Conservation (phyloP, 2,113 vertebrate genomes). For the Arizona elegans region DNA sequence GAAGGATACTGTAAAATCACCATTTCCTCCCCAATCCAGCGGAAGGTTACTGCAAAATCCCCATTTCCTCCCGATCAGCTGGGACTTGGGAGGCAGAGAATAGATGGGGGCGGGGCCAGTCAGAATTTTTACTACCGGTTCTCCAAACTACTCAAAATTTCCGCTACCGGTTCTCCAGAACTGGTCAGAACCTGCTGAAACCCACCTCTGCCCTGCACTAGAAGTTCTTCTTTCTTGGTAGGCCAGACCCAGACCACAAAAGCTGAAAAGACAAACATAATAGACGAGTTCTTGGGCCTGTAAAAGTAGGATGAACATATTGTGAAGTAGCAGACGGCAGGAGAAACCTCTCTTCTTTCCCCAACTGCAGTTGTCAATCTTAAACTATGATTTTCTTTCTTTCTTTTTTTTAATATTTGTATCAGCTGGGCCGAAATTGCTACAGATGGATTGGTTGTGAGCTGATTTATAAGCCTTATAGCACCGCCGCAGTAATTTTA, state of each 20-base stretch:
- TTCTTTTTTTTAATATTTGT: slow-evolving; percentile 37
- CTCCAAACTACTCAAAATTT: too few species aligned
- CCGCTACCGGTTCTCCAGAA: too few species aligned
- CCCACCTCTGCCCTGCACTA: too few species aligned
- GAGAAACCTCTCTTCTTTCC: neutral
- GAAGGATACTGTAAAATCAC: too few species aligned
- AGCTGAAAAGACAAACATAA: neutral
- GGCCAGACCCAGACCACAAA: neutral
- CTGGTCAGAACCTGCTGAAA: too few species aligned
- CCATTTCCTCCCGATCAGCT: too few species aligned
- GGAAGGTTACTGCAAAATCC: too few species aligned
- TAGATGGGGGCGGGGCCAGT: too few species aligned
- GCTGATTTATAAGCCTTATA: slow-evolving; percentile 90
- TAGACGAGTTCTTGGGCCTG: neutral
- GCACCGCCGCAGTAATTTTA: slow-evolving; percentile 89
- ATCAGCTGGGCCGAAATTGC: slow-evolving; percentile 71
- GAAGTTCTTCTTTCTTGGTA: neutral
- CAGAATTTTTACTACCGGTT: too few species aligned
- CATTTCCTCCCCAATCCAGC: too few species aligned
- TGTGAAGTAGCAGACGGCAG: neutral
- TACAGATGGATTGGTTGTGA: slow-evolving; percentile 79
- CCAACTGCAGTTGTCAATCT: neutral
- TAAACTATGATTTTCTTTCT: slow-evolving; percentile 10
- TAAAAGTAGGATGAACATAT: neutral
- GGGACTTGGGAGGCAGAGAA: too few species aligned